Evolutionary conservation across 2,888 invertebrate species (phyloP).

Genomic region (Electrophaes corylata): DNA sequence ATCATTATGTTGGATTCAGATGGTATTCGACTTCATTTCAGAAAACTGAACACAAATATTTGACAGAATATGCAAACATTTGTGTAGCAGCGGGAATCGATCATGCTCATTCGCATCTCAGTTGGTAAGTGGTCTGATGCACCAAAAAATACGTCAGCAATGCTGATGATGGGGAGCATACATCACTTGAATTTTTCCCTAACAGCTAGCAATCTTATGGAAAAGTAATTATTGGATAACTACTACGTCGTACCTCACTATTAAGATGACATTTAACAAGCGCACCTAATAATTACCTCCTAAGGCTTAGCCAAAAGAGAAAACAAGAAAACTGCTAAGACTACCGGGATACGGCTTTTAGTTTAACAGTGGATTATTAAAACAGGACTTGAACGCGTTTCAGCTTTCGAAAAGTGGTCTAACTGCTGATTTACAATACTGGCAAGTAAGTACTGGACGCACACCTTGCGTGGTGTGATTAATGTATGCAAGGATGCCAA

Average conservation of each 20-base stretch:
- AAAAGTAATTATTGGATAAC: conserved; percentile 5
- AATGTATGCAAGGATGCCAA: conserved; percentile 75
- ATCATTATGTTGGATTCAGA: too few relatives aligned
- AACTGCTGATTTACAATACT: conserved; percentile 59
- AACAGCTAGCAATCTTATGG: neutral
- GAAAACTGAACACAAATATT: too few relatives aligned
- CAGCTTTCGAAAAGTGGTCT: conserved; percentile 65
- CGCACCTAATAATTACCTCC: conserved; percentile 35
- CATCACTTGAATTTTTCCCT: neutral
- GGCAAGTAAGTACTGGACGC: conserved; percentile 32
- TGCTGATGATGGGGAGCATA: neutral
- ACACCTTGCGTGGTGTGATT: conserved; percentile 56
- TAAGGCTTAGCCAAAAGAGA: conserved; percentile 30
- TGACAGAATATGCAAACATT: too few relatives aligned
- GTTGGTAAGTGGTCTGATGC: neutral
- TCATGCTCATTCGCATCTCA: neutral
- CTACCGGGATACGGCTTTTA: conserved; percentile 65
- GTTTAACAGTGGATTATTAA: conserved; percentile 63
- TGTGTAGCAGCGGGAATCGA: neutral
- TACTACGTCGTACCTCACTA: neutral
- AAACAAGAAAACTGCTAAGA: conserved; percentile 66
- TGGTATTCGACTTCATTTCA: too few relatives aligned
- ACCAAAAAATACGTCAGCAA: neutral
- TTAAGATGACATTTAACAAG: conserved; percentile 53
- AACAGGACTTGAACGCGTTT: conserved; percentile 59